A percentile compares a stretch with the other conserved stretches of the same genome.
These are phyloP conservation scores for Pollenia griseotomentosa DNA, from an alignment of 2,888 invertebrate species.

Conservation along the genomic window DNA sequence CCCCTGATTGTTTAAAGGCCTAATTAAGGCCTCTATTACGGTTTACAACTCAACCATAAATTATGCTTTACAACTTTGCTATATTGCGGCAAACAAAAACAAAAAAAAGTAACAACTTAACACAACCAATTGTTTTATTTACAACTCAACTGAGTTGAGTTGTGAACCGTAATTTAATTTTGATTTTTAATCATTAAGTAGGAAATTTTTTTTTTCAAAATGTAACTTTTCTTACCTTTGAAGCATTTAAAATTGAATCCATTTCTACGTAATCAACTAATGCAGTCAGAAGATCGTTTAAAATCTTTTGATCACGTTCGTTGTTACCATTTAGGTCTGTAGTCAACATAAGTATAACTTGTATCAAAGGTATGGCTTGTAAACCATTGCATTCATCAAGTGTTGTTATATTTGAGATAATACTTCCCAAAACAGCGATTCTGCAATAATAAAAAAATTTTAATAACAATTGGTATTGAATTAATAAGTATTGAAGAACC, in stretches of 20 bases:
- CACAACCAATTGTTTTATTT: no score
- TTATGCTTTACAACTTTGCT: no score
- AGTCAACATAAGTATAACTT: constrained; percentile 95
- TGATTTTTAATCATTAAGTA: no score
- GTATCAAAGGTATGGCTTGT: constrained; percentile 95
- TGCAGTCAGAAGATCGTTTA: constrained; percentile 90
- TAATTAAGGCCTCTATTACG: no score
- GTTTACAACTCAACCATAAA: no score
- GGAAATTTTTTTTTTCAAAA: no score
- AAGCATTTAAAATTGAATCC: constrained; percentile 85
- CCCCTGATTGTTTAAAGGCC: no score
- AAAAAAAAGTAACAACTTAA: no score
- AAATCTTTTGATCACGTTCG: constrained; percentile 90
- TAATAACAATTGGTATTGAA: not conserved
- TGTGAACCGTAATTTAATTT: no score
- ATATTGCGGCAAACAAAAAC: no score
- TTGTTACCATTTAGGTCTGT: constrained; percentile 94
- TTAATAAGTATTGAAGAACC: constrained; percentile 78
- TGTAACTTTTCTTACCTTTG: constrained; percentile 75
- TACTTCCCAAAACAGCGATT: constrained; percentile 88
- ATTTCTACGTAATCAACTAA: constrained; percentile 90
- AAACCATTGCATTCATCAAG: constrained; percentile 92
- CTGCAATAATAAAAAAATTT: constrained; percentile 74
- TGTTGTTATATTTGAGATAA: constrained; percentile 91
- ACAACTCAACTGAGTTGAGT: no score